phyloP scores from a whole-genome alignment of 2,113 vertebrate species.

The Abramis brama region DNA sequence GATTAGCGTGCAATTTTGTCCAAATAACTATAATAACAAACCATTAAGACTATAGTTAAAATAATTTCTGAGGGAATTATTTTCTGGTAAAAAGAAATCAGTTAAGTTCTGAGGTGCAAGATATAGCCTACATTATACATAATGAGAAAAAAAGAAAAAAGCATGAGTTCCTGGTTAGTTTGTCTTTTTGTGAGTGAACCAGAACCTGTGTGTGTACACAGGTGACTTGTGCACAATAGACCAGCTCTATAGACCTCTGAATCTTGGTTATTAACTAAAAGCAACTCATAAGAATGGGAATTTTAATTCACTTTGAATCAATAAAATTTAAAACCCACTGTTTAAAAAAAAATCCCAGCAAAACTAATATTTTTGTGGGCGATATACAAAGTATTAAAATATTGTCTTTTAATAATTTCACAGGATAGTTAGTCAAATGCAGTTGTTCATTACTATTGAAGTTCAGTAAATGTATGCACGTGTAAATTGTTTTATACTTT shows the following conservation, averaged over 20 bases:
- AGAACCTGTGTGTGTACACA: not conserved
- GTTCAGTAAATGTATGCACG: not conserved
- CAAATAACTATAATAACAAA: not conserved
- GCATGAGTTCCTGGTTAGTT: not conserved
- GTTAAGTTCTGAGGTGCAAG: not conserved
- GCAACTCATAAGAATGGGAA: too few relatives aligned
- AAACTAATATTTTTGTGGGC: not conserved
- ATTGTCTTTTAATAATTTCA: not conserved
- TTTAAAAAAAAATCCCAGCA: too few relatives aligned
- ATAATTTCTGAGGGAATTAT: not conserved
- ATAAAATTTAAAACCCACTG: too few relatives aligned
- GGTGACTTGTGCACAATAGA: not conserved
- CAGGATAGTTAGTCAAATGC: not conserved
- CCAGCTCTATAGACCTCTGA: not conserved
- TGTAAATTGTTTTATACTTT: not conserved
- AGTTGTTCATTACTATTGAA: not conserved
- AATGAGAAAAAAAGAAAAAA: not conserved
- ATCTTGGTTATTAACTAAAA: too few relatives aligned
- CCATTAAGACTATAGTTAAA: constrained; percentile 15
- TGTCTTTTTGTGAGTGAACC: not conserved
- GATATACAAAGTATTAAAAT: not conserved
- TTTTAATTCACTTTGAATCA: too few relatives aligned
- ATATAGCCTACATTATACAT: not conserved
- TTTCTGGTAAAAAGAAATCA: not conserved
- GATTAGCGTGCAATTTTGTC: constrained; percentile 11